A percentile compares a stretch with the other conserved stretches of the same genome.
phyloP scores from a whole-genome alignment of 2,113 vertebrate species.

The Dasyurus viverrinus region DNA sequence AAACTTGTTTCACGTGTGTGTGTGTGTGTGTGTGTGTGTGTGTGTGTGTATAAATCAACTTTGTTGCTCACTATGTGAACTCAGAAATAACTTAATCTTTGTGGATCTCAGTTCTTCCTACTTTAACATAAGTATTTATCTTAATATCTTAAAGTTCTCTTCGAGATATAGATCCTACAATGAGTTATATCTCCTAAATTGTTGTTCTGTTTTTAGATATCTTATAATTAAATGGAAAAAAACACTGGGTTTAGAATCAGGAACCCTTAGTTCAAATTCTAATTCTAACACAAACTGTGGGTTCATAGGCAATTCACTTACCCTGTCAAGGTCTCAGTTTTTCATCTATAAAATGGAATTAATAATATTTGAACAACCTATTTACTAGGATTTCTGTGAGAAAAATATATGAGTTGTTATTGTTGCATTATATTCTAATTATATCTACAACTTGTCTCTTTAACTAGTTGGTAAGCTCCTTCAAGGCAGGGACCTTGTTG shows the following conservation, averaged over 20 bases:
- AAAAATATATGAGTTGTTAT: neutral
- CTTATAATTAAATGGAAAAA: neutral
- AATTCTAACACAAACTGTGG: neutral
- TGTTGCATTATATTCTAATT: neutral
- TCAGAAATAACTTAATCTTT: neutral
- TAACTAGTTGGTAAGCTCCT: neutral
- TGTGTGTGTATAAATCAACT: neutral
- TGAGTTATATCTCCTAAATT: neutral
- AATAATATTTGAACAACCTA: neutral
- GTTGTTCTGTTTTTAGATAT: neutral
- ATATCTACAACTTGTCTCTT: too few species aligned
- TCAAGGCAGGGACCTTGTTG: neutral
- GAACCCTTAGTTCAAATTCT: neutral
- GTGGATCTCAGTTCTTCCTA: neutral
- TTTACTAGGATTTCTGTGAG: neutral
- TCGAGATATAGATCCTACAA: neutral
- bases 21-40: too few species aligned
- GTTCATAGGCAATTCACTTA: neutral
- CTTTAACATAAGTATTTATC: neutral
- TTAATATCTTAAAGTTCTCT: neutral
- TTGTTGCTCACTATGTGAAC: neutral
- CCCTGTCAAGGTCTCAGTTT: neutral
- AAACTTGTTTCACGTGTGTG: too few species aligned
- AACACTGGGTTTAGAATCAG: neutral
- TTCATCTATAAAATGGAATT: neutral